Base-by-base conservation (phyloP, 1,140 invertebrate species). In the Cydia fagiglandana region DNA sequence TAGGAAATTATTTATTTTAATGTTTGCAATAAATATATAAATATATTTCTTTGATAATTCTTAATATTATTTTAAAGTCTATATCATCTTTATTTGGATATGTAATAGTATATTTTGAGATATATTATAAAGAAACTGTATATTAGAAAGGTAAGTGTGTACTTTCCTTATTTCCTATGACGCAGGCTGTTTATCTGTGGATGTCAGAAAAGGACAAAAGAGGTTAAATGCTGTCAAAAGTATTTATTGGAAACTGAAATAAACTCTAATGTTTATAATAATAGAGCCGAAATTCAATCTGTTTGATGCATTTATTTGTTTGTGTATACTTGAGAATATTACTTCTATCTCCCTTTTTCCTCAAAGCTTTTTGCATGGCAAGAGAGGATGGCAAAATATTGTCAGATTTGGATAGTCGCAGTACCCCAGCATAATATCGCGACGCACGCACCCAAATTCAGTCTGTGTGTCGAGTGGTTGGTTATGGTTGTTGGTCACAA, bases 401-500 rank as follows among this genome's bases (percentile, higher is more conserved):
- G n/a, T 61, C 20, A 61, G 56, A n/a, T 53, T 53, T 53, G 50
- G 50, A 17, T 17, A 53, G 50, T 53, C 50, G 50, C 20, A 61
- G 7, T 12, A 6, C 56, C 17, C 56, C 17, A 61, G 56, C 56
- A 61, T n/a, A 53, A 53, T 53, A 53, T 61, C 56, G 20, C 15
- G 20, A 61, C 56, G 20, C 56, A 61, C 56, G 56, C 56, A 61
- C 17, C 56, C 9, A 61, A 24, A 24, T 70, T 70, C 66, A 38
- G 28, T 70, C 30, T 70, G 66, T 70, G 66, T 38, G 66, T 70
- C 34, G 30, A 70, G 66, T 70, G 66, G 66, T 70, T 70, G 66
- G 66, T 70, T 70, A 70, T 70, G 66, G 66, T 70, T 70, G 66
- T 38, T 38, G 34, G 34, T 75, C 61, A 75, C 61, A 64, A 64